Base-by-base conservation (phyloP, 2,888 invertebrate genomes). In the Agrilus cyanescens region DNA sequence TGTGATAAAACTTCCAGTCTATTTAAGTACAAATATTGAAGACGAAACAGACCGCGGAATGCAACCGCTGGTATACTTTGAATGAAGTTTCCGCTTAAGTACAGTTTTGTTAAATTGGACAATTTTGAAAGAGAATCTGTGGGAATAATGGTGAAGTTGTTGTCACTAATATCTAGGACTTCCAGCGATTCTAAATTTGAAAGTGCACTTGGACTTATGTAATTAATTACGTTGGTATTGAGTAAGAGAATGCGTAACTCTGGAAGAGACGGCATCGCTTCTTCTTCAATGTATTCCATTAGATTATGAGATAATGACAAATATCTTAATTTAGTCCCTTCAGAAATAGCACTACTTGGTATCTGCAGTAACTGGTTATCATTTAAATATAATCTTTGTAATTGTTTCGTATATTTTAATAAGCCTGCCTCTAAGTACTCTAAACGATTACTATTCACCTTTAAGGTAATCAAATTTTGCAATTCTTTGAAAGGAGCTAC, bases 1-100 rank as follows among this genome's bases (percentile, higher is more conserved):
- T 70, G 74, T 49, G 72, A 71, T 52, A 89, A 70, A 52, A 75
- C 71, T 56, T 76, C 76, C 55, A 82, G 71, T 55, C 79, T 74
- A 65, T 79, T 79, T 57, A 89, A 69, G 61, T 80, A 81, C 58
- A 89, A 71, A 61, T 76, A 78, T 60, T 78, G 78, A 53, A 89
- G 72, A 65, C 85, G 83, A 64, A 86, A 85, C 45, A 93, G 76
- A 63, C 88, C 88, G 57, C 84, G 76, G 60, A 91, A 85, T 48
- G 87, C 86, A 41, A 85, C 79, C 13, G 85, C 76, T 47, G 81
- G 78, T 54, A 89, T 68, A 54, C 75, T 72, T 53, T 72, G 73
- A 56, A 89, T 78, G 54, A 80, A 82, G 69, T 90, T 90, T 50
- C 82, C 80, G 61, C 83, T 86, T 56, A 90, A 70, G 57, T 81